Evolutionary conservation across 2,113 vertebrate genomes (phyloP).

Genomic region (Tragulus kanchil): DNA sequence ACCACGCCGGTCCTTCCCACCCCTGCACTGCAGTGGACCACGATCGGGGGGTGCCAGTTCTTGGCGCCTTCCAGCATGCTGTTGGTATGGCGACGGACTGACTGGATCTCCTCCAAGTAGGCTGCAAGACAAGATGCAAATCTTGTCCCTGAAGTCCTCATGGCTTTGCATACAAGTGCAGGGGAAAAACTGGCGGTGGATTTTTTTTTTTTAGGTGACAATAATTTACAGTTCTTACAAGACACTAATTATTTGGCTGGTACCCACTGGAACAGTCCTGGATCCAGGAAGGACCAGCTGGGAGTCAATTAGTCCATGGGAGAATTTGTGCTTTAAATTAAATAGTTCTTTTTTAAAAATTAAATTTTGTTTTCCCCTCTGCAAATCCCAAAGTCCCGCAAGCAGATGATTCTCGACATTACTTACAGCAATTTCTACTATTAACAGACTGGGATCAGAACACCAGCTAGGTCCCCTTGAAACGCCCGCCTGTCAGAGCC

Average conservation of each 20-base stretch:
- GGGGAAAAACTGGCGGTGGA: not conserved
- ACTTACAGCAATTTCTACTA: conserved; percentile 86
- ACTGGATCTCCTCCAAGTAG: conserved; percentile 97
- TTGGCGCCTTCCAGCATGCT: conserved; percentile 94
- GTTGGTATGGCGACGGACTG: conserved; percentile 96
- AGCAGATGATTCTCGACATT: conserved; percentile 89
- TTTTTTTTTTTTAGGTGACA: conserved; percentile 64
- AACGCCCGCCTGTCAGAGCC: conserved; percentile 82
- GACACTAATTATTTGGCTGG: conserved; percentile 84
- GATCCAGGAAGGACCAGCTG: conserved; percentile 86
- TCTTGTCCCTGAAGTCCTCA: conserved; percentile 36
- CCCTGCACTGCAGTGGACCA: conserved; percentile 96
- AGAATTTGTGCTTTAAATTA: conserved; percentile 87
- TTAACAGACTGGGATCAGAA: conserved; percentile 86
- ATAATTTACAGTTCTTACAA: conserved; percentile 81
- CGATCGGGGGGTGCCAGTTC: conserved; percentile 92
- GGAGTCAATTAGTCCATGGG: conserved; percentile 84
- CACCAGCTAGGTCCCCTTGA: conserved; percentile 82
- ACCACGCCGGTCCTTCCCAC: conserved; percentile 96
- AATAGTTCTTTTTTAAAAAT: conserved; percentile 85
- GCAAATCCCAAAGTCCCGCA: conserved; percentile 87
- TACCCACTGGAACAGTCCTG: conserved; percentile 50
- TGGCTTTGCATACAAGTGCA: not conserved
- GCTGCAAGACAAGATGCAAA: conserved; percentile 85
- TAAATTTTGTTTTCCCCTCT: conserved; percentile 83